Evolutionary conservation across 2,888 invertebrate species (phyloP).

Genomic region (Desoria tigrina): DNA sequence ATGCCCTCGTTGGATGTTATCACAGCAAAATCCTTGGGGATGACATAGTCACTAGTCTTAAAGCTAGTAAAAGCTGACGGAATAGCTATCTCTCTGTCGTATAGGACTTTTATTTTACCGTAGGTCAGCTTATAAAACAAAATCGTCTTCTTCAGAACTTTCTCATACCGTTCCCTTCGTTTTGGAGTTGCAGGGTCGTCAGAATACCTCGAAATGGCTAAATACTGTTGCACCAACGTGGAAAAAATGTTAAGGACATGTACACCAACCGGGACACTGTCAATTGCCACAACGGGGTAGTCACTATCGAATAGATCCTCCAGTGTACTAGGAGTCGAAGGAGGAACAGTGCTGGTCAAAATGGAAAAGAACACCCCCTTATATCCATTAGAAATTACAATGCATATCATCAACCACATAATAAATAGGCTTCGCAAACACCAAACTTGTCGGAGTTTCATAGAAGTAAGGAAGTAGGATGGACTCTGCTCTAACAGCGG

Average conservation of each 20-base stretch:
- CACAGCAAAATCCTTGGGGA: slow-evolving; percentile 5
- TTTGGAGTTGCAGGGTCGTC: not conserved
- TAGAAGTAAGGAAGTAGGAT: not conserved
- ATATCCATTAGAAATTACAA: not conserved
- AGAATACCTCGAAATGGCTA: not conserved
- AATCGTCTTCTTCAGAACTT: not conserved
- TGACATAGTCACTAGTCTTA: not conserved
- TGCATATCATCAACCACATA: not conserved
- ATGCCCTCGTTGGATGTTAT: not conserved
- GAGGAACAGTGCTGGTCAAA: not conserved
- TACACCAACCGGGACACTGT: not conserved
- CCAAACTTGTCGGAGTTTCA: not conserved
- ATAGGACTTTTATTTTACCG: slow-evolving; percentile 4
- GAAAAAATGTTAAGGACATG: not conserved
- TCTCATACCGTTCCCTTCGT: not conserved
- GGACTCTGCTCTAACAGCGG: not conserved
- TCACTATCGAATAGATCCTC: not conserved
- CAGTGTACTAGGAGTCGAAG: not conserved
- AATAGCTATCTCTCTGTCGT: not conserved
- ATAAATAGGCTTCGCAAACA: not conserved
- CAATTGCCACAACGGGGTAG: not conserved
- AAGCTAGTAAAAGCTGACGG: not conserved
- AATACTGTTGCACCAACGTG: not conserved
- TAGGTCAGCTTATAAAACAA: not conserved
- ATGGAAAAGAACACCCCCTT: slow-evolving; percentile 5